phyloP scores from a whole-genome alignment of 2,113 vertebrate genomes.

The Clarias batrachus region DNA sequence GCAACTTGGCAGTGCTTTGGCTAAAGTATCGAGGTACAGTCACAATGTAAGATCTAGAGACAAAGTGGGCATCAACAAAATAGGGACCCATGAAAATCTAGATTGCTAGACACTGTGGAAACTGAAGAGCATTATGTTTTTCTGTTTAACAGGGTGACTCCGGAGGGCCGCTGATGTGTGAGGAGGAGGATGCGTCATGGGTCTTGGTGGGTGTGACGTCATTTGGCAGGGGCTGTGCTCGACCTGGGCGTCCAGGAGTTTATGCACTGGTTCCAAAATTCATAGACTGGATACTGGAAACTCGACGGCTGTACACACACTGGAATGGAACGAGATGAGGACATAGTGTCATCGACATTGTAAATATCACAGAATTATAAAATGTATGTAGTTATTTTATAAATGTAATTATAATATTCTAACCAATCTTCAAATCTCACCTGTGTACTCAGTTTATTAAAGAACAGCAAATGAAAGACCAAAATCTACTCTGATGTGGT shows the following conservation, averaged over 20 bases:
- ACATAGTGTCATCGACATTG: too few relatives aligned
- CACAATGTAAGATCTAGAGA: too few relatives aligned
- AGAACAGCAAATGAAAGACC: too few relatives aligned
- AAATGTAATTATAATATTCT: too few relatives aligned
- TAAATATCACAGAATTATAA: not conserved
- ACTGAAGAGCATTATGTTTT: not conserved
- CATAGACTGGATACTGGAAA: constrained; percentile 79
- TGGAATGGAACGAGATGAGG: constrained; percentile 19
- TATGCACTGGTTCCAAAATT: constrained; percentile 78
- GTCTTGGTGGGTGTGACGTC: constrained; percentile 81
- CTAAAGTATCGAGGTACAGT: too few relatives aligned
- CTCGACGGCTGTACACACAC: constrained; percentile 50
- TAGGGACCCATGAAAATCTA: too few relatives aligned
- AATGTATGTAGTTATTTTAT: too few relatives aligned
- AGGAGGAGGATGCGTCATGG: constrained; percentile 73
- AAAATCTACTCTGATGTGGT: not conserved
- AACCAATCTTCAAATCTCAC: not conserved
- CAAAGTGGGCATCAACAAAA: too few relatives aligned
- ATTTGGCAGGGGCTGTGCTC: constrained; percentile 81
- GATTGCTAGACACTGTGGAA: not conserved
- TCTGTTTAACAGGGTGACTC: constrained; percentile 84
- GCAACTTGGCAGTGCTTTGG: too few relatives aligned
- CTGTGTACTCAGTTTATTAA: not conserved
- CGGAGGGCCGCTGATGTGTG: constrained; percentile 84
- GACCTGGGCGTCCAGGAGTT: constrained; percentile 78